These are phyloP conservation scores for Graptemys geographica DNA, from an alignment of 2,797 vertebrate species.

Conservation along the genomic window DNA sequence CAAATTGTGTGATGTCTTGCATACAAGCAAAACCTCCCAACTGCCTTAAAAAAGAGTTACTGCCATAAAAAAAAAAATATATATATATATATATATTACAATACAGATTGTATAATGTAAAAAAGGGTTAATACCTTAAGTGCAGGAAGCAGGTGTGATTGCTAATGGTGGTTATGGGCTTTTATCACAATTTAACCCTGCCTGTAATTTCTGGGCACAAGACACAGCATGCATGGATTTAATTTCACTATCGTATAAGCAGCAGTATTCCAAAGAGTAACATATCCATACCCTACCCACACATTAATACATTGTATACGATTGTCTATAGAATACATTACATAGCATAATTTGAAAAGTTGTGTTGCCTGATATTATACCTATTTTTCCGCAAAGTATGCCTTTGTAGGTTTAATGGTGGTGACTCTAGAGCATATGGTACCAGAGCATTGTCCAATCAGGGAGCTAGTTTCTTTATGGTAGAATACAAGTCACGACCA, in stretches of 20 bases:
- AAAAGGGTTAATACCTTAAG: slow-evolving; percentile 58
- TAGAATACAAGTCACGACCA: neutral
- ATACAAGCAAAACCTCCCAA: neutral
- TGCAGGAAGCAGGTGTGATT: slow-evolving; percentile 65
- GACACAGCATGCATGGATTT: slow-evolving; percentile 45
- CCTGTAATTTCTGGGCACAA: slow-evolving; percentile 50
- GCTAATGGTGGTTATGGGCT: slow-evolving; percentile 30
- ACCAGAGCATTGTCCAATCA: neutral
- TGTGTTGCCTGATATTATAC: accelerated
- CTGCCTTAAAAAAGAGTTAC: neutral
- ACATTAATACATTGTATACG: neutral
- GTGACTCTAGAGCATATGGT: neutral
- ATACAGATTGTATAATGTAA: slow-evolving; percentile 43
- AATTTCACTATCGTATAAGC: slow-evolving; percentile 36
- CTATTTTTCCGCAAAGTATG: neutral
- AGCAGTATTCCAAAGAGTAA: slow-evolving; percentile 28
- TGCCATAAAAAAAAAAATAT: neutral
- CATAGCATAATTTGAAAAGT: neutral
- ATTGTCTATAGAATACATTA: neutral
- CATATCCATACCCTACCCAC: slow-evolving; percentile 6
- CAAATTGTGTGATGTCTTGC: neutral
- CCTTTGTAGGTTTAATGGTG: slow-evolving; percentile 14
- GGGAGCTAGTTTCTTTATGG: neutral
- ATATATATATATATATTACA: too few species aligned
- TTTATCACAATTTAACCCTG: slow-evolving; percentile 33